phyloP scores from a whole-genome alignment of 2,113 vertebrate species.

The Hystrix brachyura region DNA sequence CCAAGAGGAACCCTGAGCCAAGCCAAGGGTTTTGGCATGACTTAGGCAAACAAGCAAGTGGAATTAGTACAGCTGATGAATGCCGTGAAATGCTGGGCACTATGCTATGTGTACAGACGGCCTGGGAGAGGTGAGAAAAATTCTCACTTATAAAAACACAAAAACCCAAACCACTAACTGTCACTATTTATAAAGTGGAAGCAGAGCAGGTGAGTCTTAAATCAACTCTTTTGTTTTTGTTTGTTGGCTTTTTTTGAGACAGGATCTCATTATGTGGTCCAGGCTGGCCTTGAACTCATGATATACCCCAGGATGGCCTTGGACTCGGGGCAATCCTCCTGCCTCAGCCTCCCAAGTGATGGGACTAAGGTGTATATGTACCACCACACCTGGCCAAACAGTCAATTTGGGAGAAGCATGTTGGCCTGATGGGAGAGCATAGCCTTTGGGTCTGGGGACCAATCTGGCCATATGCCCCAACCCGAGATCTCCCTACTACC shows the following conservation, averaged over 20 bases:
- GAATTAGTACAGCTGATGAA: not conserved
- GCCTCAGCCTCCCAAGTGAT: not conserved
- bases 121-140: not conserved
- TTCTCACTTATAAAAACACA: not conserved
- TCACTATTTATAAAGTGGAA: not conserved
- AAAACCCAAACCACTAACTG: not conserved
- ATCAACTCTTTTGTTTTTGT: not conserved
- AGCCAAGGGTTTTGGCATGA: not conserved
- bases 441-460: not conserved
- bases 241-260: not conserved
- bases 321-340: not conserved
- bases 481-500: too few species aligned
- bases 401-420: not conserved
- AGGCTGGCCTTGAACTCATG: not conserved
- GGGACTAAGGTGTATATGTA: not conserved
- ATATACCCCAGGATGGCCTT: not conserved
- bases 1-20: not conserved
- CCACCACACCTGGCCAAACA: not conserved
- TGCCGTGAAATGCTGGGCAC: not conserved
- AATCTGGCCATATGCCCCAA: too few species aligned
- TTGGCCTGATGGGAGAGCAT: fast-evolving
- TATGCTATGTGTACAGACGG: fast-evolving
- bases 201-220: not conserved
- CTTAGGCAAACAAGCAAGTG: not conserved
- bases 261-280: not conserved